Base-by-base conservation (phyloP, 2,888 invertebrate genomes). In the Plagodis pulveraria region DNA sequence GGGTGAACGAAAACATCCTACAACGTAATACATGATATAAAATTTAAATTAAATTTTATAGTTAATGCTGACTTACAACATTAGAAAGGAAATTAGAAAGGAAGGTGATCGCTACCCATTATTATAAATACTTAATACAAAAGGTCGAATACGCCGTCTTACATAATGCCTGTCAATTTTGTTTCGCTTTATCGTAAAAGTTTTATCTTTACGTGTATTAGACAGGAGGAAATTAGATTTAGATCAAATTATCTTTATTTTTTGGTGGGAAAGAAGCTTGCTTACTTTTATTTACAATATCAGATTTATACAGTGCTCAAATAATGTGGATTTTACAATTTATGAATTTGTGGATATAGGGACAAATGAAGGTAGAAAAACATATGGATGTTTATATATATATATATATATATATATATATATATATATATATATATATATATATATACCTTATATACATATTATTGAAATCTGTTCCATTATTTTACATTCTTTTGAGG, bases 41-140 rank as follows among this genome's bases (percentile, higher is more conserved):
- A 7, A 36, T 36, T 36, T 10, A 40, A 42, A 12, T 42, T 11
- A 42, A 42, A 12, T 42, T 42, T 12, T 12, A 42, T 11, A 12
- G 11, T 42, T 9, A 42, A 2, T 4, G 6, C 12, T 12, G 42
- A 7, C 38, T 48, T 48, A 36, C 48, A 48, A 38, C 11, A 48
- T 48, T 48, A 48, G 48, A 48, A 50, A 50, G 50, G 50, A 50
- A 41, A 40, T 5, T 38, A 10, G 9, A 9, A 12, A 10, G 10
- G 8, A 40, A 10, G 10, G 5, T 5, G 8, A 10, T 5, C 40
- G 8, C 10, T 40, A 40, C 5, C 8, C 10, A 40, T 10, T 40
- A 5, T 10, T 8, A 36, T 8, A 6, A 9, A 8, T 36, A n/a
- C 41, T 41, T 41, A 6, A n/a, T 9, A 41, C 41, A 42, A 47